Percentiles rank a stretch among this genome's conserved stretches.
Evolutionary conservation across 2,113 vertebrate species (phyloP).

Genomic region (Chiloscyllium plagiosum): DNA sequence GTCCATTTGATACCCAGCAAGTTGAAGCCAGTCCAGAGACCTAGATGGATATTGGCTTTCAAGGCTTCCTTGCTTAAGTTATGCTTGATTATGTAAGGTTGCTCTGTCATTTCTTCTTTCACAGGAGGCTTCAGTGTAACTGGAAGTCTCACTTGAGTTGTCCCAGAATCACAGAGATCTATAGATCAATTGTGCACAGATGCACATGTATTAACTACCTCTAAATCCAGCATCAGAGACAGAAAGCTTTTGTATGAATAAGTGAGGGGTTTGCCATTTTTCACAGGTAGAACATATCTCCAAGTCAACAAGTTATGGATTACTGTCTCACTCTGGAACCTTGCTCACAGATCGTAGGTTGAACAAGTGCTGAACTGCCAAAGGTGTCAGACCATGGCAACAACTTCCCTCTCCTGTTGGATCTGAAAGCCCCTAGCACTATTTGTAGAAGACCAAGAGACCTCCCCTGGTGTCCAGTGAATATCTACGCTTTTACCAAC

Average conservation of each 20-base stretch:
- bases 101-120: not conserved
- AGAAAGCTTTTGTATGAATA: not conserved
- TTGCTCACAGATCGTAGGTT: not conserved
- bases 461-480: not conserved
- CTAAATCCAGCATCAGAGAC: not conserved
- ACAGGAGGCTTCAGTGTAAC: not conserved
- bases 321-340: not conserved
- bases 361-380: not conserved
- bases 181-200: not conserved
- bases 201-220: too few relatives aligned
- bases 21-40: not conserved
- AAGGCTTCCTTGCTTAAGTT: too few relatives aligned
- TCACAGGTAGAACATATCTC: not conserved
- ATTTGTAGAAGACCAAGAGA: not conserved
- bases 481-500: too few relatives aligned
- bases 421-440: not conserved
- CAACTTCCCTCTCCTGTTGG: not conserved
- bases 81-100: not conserved
- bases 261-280: not conserved
- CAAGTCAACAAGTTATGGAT: not conserved
- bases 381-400: not conserved
- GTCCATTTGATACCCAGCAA: not conserved
- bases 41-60: not conserved
- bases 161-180: not conserved
- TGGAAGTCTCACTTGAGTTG: not conserved